A percentile compares a stretch with the other conserved stretches of the same genome.
Conservation (phyloP, 2,888 invertebrate species). For the Harpalus rufipes region DNA sequence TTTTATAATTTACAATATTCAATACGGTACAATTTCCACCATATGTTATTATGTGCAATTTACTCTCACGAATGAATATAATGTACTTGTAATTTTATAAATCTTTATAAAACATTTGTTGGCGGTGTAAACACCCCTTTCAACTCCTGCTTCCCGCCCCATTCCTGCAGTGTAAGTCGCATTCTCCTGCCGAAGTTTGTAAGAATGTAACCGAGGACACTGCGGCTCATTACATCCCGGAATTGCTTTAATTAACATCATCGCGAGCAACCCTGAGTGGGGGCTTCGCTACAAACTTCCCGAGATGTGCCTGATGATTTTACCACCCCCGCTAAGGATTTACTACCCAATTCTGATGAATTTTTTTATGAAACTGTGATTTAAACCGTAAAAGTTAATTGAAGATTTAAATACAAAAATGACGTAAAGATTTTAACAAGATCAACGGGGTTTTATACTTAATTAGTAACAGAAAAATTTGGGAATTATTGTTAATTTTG, state of each 20-base stretch:
- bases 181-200: slow-evolving; percentile 40
- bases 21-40: no score
- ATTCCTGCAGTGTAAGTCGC: neutral
- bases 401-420: neutral
- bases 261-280: slow-evolving; percentile 17
- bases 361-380: slow-evolving; percentile 9
- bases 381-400: neutral
- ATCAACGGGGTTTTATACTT: neutral
- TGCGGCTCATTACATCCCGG: slow-evolving; percentile 70
- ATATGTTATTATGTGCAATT: no score
- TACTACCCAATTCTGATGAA: neutral
- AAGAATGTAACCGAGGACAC: slow-evolving; percentile 68
- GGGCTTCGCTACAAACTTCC: slow-evolving; percentile 43
- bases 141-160: neutral
- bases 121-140: slow-evolving; percentile 28
- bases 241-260: slow-evolving; percentile 70
- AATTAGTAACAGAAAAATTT: neutral
- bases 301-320: slow-evolving; percentile 14
- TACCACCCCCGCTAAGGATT: neutral
- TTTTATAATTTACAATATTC: no score
- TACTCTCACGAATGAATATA: no score
- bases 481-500: neutral
- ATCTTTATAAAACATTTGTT: neutral
- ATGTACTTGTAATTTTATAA: no score
- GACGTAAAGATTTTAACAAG: neutral